phyloP scores from a whole-genome alignment of 2,113 vertebrate species.

The Cathartes aura region DNA sequence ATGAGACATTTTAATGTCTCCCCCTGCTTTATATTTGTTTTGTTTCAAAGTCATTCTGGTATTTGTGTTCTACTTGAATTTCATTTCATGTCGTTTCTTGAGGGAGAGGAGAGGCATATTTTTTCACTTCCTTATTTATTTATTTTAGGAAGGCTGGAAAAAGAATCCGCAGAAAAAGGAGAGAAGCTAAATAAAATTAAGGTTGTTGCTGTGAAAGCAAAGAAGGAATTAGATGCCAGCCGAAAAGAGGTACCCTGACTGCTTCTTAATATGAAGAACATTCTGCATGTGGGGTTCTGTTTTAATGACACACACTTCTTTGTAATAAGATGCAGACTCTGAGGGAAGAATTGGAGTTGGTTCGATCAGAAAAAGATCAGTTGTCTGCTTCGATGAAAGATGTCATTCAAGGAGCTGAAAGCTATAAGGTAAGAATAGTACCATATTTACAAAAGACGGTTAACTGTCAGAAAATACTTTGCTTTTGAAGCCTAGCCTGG shows the following conservation, averaged over 20 bases:
- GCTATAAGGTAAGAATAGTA: slow-evolving; percentile 87
- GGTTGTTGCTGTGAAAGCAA: slow-evolving; percentile 93
- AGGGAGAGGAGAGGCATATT: background rate
- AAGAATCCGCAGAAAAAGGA: slow-evolving; percentile 84
- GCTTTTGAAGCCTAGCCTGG: background rate
- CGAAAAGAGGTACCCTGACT: slow-evolving; percentile 87
- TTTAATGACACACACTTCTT: background rate
- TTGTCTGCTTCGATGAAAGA: slow-evolving; percentile 89
- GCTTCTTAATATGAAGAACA: background rate
- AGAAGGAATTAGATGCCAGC: slow-evolving; percentile 90
- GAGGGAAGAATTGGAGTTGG: slow-evolving; percentile 83
- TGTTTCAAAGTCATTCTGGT: background rate
- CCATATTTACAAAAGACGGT: background rate
- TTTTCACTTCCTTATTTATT: background rate
- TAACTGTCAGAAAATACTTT: background rate
- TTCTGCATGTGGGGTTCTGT: background rate
- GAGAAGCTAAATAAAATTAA: slow-evolving; percentile 94
- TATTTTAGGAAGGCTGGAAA: slow-evolving; percentile 75
- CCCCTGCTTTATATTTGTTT: background rate
- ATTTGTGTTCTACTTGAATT: background rate
- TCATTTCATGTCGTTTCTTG: background rate
- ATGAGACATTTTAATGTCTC: background rate
- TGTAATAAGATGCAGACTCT: slow-evolving; percentile 76
- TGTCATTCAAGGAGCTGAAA: slow-evolving; percentile 92
- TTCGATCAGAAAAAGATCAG: slow-evolving; percentile 84